These are phyloP conservation scores for Elmis aenea DNA, from an alignment of 2,888 invertebrate genomes.

Conservation along the genomic window DNA sequence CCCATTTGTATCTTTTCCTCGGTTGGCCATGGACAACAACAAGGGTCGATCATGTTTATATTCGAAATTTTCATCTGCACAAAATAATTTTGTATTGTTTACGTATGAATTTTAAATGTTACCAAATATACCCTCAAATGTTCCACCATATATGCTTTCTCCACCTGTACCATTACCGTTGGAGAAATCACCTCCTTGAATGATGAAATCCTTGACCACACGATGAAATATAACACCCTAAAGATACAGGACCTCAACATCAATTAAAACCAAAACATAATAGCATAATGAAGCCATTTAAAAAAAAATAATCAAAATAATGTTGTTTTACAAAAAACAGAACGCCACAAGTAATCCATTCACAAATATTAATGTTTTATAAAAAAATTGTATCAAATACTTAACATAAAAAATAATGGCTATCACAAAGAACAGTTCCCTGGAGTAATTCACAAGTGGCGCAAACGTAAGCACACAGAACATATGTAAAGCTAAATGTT, in stretches of 20 bases:
- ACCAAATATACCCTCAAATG: slow-evolving; percentile 75
- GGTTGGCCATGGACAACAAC: slow-evolving; percentile 96
- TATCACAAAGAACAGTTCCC: too few relatives aligned
- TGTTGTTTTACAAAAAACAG: too few relatives aligned
- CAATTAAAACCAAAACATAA: too few relatives aligned
- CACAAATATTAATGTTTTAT: too few relatives aligned
- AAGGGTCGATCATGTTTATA: slow-evolving; percentile 85
- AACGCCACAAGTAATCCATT: too few relatives aligned
- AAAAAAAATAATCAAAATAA: too few relatives aligned
- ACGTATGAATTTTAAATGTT: slow-evolving; percentile 5
- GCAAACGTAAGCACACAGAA: too few relatives aligned
- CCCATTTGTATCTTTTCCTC: slow-evolving; percentile 96
- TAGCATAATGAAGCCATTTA: slow-evolving; percentile 1
- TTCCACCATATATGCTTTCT: slow-evolving; percentile 96
- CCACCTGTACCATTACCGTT: slow-evolving; percentile 97
- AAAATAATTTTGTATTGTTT: slow-evolving; percentile 15
- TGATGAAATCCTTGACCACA: slow-evolving; percentile 96
- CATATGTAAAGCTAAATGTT: too few relatives aligned
- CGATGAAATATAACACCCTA: slow-evolving; percentile 83
- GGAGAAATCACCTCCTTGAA: slow-evolving; percentile 87
- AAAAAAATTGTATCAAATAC: too few relatives aligned
- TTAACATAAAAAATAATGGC: too few relatives aligned
- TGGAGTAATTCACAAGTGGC: too few relatives aligned
- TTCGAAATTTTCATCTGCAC: slow-evolving; percentile 87
- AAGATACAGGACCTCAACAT: too few relatives aligned